Percentiles rank a stretch among this genome's conserved stretches.
phyloP scores from a whole-genome alignment of 2,797 vertebrate species.

The Propithecus deckenii region DNA sequence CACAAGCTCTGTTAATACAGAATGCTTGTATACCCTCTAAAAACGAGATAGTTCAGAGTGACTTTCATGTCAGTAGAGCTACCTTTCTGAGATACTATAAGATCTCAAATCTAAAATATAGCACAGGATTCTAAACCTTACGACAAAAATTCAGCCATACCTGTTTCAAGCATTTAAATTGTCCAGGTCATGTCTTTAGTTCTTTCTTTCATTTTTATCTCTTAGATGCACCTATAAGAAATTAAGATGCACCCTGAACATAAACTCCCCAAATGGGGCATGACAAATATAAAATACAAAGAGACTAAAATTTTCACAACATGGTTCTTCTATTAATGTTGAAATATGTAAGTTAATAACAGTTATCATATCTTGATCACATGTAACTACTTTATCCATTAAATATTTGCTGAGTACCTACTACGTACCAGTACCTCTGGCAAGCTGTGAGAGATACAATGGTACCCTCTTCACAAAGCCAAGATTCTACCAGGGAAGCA shows the following conservation, averaged over 20 bases:
- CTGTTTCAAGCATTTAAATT: background rate
- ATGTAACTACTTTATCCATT: background rate
- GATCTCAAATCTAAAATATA: background rate
- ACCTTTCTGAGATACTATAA: background rate
- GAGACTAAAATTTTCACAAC: background rate
- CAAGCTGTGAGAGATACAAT: background rate
- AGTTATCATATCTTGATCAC: background rate
- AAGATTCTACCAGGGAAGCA: background rate
- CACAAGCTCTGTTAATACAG: background rate
- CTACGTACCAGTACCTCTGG: background rate
- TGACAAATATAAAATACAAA: background rate
- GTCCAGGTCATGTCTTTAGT: background rate
- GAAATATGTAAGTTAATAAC: background rate
- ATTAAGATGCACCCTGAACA: background rate
- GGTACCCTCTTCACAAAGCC: background rate
- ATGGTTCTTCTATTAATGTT: background rate
- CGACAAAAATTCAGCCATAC: background rate
- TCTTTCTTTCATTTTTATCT: conserved; percentile 5
- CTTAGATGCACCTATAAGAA: background rate
- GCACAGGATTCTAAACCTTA: background rate
- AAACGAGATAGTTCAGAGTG: background rate
- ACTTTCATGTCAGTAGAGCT: background rate
- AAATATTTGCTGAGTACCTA: background rate
- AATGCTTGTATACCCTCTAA: background rate
- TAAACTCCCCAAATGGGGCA: background rate